Evolutionary conservation across 2,113 vertebrate genomes (phyloP).

Genomic region (Seriola quinqueradiata): DNA sequence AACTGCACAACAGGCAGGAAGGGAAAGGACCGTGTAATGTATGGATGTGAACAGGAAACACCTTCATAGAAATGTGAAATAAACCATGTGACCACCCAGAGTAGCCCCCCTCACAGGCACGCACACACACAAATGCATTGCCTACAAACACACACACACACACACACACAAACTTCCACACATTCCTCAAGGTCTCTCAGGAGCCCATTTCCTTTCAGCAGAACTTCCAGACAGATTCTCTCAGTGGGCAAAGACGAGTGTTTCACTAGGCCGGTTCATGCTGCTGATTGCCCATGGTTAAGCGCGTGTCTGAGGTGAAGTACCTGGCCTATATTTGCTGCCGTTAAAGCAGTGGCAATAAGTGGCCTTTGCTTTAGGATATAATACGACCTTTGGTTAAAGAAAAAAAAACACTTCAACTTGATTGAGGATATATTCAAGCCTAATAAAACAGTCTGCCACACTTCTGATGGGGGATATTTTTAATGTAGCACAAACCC

Average conservation of each 20-base stretch:
- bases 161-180: neutral
- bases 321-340: constrained; percentile 22
- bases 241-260: constrained; percentile 25
- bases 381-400: constrained; percentile 36
- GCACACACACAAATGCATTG: constrained; percentile 3
- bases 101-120: constrained; percentile 5
- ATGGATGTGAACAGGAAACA: neutral
- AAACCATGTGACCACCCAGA: neutral
- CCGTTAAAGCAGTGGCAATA: constrained; percentile 19
- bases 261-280: constrained; percentile 19
- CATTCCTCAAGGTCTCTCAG: constrained; percentile 21
- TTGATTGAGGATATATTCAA: constrained; percentile 21
- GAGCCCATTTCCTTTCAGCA: constrained; percentile 23
- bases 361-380: constrained; percentile 37
- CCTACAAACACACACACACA: neutral
- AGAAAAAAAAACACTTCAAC: constrained; percentile 23
- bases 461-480: neutral
- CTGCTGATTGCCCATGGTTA: constrained; percentile 35
- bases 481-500: constrained; percentile 1
- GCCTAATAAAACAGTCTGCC: constrained; percentile 13
- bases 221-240: constrained; percentile 2
- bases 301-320: constrained; percentile 22
- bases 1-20: neutral
- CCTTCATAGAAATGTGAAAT: neutral
- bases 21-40: neutral